Conservation (phyloP, 2,113 vertebrate genomes). For the Mormoops blainvillei region DNA sequence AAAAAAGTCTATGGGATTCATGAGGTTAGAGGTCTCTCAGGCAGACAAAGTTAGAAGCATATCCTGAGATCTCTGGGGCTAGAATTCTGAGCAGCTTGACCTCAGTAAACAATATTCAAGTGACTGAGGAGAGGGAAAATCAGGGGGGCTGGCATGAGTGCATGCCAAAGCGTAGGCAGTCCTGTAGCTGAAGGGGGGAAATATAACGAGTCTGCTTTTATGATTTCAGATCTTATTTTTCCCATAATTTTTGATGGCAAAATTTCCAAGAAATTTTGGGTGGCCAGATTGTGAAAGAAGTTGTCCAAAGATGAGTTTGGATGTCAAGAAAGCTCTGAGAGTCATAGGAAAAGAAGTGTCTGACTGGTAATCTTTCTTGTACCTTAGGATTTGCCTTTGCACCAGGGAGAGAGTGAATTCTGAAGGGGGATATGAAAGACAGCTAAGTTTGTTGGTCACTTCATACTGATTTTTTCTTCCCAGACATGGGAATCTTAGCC, state of each 20-base stretch:
- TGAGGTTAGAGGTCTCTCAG: neutral
- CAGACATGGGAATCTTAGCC: neutral
- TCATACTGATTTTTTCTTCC: neutral
- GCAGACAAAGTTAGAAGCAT: neutral
- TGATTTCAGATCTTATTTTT: neutral
- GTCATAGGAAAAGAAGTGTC: neutral
- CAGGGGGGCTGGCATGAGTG: neutral
- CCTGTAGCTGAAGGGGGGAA: neutral
- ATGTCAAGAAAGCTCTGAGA: neutral
- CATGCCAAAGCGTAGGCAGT: neutral
- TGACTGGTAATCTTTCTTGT: neutral
- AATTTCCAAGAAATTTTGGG: neutral
- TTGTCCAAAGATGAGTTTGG: neutral
- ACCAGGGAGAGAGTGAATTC: neutral
- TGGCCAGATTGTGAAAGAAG: neutral
- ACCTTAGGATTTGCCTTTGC: neutral
- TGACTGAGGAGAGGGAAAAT: neutral
- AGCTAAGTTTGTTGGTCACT: neutral
- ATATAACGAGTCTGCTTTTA: neutral
- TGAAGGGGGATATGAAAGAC: neutral
- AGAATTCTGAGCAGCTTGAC: neutral
- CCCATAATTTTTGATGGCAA: neutral
- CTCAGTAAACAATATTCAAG: neutral
- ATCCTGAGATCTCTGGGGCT: neutral
- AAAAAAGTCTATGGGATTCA: neutral